A percentile compares a stretch with the other conserved stretches of the same genome.
Evolutionary conservation across 1,140 invertebrate species (phyloP).

Genomic region (Sycophaga agraensis): DNA sequence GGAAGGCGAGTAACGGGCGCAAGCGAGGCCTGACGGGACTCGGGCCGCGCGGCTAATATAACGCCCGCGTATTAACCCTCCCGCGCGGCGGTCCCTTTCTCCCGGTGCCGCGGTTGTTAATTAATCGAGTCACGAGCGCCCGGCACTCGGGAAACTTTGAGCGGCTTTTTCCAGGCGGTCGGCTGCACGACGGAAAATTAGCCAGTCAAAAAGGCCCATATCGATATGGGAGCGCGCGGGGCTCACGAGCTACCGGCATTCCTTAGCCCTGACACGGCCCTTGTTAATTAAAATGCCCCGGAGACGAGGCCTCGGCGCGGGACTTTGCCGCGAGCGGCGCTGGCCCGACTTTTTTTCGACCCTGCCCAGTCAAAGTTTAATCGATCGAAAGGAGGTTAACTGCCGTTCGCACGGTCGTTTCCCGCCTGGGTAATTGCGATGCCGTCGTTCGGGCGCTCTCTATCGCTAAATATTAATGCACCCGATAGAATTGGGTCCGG

Average conservation of each 20-base stretch:
- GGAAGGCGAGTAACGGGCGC: neutral
- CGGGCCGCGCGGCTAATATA: slow-evolving; percentile 30
- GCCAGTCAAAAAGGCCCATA: slow-evolving; percentile 12
- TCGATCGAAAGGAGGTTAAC: slow-evolving; percentile 4
- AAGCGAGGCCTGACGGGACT: neutral
- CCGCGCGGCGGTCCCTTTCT: slow-evolving; percentile 30
- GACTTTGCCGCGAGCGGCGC: too few species aligned
- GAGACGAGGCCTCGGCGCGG: too few species aligned
- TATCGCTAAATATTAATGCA: too few species aligned
- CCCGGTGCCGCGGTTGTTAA: slow-evolving; percentile 26
- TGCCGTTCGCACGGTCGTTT: too few species aligned
- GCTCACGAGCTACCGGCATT: too few species aligned
- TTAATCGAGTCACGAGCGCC: slow-evolving; percentile 28
- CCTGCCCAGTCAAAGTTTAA: neutral
- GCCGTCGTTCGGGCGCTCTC: too few species aligned
- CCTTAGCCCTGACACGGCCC: too few species aligned
- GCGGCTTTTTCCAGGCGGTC: neutral
- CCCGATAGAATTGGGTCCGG: too few species aligned
- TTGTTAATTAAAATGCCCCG: too few species aligned
- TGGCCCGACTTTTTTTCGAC: neutral
- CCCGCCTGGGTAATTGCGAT: too few species aligned
- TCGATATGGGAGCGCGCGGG: slow-evolving; percentile 4
- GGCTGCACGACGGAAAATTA: slow-evolving; percentile 13
- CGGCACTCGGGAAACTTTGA: neutral
- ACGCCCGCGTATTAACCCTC: slow-evolving; percentile 33